Base-by-base conservation (phyloP, 1,140 invertebrate genomes). In the Caerostris extrusa region DNA sequence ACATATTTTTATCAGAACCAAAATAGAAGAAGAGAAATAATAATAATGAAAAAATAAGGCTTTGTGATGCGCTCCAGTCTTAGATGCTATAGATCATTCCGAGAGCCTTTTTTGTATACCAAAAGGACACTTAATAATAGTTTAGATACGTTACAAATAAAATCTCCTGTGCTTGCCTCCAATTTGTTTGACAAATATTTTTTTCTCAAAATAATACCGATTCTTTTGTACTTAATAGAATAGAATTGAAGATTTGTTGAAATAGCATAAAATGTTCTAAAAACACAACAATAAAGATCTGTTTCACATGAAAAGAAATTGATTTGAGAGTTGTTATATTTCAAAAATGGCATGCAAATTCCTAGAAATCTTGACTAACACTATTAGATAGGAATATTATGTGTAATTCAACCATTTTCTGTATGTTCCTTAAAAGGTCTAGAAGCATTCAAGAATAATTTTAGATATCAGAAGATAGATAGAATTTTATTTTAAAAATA, bases 41-140 rank as follows among this genome's bases (percentile, higher is more conserved):
- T 6, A n/a, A n/a, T 17, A n/a, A 3, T 17, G 6, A 67, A 14
- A 50, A 50, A 12, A 77, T 50, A 50, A 50, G 53, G 8, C 71
- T 77, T 77, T 77, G 71, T 77, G 71, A 12, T 34, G 8, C 53
- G 3, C 8, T 77, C 71, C 10, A 77, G 34, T 77, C 71, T 77
- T 10, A 53, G 14, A 77, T 50, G 14, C 5, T 34, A 53, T 50
- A 34, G 7, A 77, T 77, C 34, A 77, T 50, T 50, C 71, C 10
- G 34, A 12, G 71, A 53, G 71, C 12, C 8, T 77, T 34, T 77
- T 34, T 77, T 77, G 50, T 77, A 77, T 12, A 12, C 50, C 71
- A 77, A 77, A 67, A 77, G 8, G 50, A 53, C 71, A 19, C 53
- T 77, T 77, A 77, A 77, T 77, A 77, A 77, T 77, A 77, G 71